A percentile compares a stretch with the other conserved stretches of the same genome.
Evolutionary conservation across 2,113 vertebrate genomes (phyloP).

Genomic region (Myotis davidii): DNA sequence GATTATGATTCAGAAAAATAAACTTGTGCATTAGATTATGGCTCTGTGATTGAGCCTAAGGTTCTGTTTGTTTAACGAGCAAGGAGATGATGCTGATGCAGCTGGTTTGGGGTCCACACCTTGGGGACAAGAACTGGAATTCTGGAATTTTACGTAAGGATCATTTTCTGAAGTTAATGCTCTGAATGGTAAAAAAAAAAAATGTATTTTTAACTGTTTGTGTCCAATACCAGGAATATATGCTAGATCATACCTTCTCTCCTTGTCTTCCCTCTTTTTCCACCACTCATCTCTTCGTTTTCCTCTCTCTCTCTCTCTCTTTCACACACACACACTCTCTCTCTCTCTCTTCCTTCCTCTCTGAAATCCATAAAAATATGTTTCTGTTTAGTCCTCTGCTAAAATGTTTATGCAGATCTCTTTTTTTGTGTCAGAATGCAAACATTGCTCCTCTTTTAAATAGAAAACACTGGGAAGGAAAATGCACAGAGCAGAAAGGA

Average conservation of each 20-base stretch:
- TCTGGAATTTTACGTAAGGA: not conserved
- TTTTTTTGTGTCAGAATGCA: not conserved
- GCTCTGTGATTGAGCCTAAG: not conserved
- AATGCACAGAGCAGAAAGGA: not conserved
- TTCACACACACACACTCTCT: not conserved
- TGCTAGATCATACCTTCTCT: not conserved
- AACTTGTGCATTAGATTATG: not conserved
- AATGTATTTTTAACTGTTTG: not conserved
- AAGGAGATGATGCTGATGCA: not conserved
- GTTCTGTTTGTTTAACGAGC: not conserved
- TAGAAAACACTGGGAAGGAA: not conserved
- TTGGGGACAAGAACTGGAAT: not conserved
- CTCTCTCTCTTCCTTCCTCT: too few species aligned
- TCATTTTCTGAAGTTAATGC: not conserved
- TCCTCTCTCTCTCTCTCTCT: too few species aligned
- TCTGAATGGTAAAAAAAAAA: not conserved
- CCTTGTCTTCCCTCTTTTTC: not conserved
- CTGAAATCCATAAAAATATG: too few species aligned
- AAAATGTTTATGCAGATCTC: not conserved
- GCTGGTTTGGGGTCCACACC: not conserved
- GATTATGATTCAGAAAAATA: not conserved
- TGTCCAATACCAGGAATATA: not conserved
- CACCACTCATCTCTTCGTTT: not conserved
- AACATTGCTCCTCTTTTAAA: not conserved
- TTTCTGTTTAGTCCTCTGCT: not conserved